A percentile compares a stretch with the other conserved stretches of the same genome.
These are phyloP conservation scores for Morpho achilles DNA, from an alignment of 2,888 invertebrate species.

Conservation along the genomic window DNA sequence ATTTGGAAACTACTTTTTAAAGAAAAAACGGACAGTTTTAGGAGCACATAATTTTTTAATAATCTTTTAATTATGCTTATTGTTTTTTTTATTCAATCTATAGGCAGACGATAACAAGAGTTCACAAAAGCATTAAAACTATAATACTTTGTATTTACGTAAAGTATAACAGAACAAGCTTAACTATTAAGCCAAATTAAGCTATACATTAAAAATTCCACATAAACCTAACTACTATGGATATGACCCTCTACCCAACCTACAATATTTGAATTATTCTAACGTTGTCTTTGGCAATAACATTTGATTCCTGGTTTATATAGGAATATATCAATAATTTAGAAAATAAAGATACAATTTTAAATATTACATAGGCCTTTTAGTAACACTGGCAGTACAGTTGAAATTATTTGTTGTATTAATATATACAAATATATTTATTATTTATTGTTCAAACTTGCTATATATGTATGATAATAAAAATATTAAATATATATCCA, in stretches of 20 bases:
- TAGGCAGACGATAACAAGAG: constrained; percentile 3
- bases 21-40: no score
- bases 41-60: no score
- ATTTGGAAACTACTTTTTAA: no score
- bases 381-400: no score
- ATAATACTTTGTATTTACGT: constrained; percentile 17
- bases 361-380: no score
- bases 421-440: no score
- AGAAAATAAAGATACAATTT: neutral
- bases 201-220: constrained; percentile 17
- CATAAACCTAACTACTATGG: constrained; percentile 28
- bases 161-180: constrained; percentile 12
- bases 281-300: constrained; percentile 32
- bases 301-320: constrained; percentile 8
- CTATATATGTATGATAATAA: no score
- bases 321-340: constrained; percentile 1
- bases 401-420: no score
- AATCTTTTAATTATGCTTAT: no score
- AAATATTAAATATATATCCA: no score
- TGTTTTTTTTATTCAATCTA: neutral
- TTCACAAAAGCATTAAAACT: constrained; percentile 9
- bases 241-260: constrained; percentile 28
- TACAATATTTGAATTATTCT: constrained; percentile 25
- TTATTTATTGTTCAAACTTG: no score
- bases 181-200: constrained; percentile 18